phyloP scores from a whole-genome alignment of 53 echinoderm and acorn worm species.

The Zoroaster sp. region DNA sequence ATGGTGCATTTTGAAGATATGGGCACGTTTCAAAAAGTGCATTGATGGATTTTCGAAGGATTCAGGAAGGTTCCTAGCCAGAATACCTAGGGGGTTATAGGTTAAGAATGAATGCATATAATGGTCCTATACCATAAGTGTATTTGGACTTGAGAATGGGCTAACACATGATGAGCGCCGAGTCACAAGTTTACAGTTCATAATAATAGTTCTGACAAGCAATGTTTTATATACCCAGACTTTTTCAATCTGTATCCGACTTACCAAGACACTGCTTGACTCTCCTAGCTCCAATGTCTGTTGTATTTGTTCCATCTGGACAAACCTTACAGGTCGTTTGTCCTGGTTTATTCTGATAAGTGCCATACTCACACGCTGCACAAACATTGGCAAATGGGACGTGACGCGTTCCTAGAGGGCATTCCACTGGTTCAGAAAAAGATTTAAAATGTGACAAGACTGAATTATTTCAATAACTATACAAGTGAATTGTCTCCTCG shows the following conservation, averaged over 20 bases:
- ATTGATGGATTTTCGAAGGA: too few species aligned
- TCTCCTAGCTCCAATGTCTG: background rate
- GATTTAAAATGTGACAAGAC: too few species aligned
- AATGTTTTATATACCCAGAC: background rate
- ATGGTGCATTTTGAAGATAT: too few species aligned
- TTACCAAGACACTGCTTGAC: conserved; percentile 1
- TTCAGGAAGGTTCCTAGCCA: too few species aligned
- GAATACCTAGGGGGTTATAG: too few species aligned
- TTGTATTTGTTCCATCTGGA: conserved; percentile 1
- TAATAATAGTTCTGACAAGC: background rate
- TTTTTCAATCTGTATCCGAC: background rate
- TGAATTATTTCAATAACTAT: too few species aligned
- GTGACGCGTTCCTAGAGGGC: background rate
- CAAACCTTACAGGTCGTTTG: background rate
- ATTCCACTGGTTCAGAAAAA: conserved; percentile 32
- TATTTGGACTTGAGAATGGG: too few species aligned
- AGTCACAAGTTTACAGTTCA: background rate
- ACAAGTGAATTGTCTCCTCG: too few species aligned
- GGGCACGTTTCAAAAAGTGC: too few species aligned
- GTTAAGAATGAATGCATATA: too few species aligned
- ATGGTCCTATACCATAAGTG: too few species aligned
- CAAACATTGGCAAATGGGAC: background rate
- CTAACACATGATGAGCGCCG: too few species aligned
- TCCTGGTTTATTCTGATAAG: background rate
- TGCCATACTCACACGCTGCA: background rate